A percentile compares a stretch with the other conserved stretches of the same genome.
phyloP scores from a whole-genome alignment of 2,797 vertebrate species.

The Macrochelys suwanniensis region DNA sequence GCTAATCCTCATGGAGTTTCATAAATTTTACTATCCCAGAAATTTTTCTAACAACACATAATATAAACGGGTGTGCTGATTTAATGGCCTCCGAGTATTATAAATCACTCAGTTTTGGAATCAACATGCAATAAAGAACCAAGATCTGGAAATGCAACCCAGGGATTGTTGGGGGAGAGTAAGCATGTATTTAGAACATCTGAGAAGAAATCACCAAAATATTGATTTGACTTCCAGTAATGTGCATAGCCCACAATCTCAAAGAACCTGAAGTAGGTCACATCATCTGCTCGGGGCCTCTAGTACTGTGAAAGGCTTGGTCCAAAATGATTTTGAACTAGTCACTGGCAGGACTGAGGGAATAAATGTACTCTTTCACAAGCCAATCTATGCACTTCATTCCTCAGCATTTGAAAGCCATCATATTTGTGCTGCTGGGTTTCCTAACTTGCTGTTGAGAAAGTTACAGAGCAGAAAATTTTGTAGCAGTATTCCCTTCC shows the following conservation, averaged over 20 bases:
- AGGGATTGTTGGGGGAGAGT: not conserved
- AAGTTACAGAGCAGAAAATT: not conserved
- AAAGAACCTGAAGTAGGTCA: not conserved
- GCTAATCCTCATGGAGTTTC: not conserved
- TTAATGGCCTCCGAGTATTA: not conserved
- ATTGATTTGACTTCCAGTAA: not conserved
- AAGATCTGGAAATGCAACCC: not conserved
- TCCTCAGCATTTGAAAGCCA: not conserved
- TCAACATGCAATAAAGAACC: not conserved
- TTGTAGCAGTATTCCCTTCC: not conserved
- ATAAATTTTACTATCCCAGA: not conserved
- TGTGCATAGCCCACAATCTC: accelerated
- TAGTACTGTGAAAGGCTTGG: not conserved
- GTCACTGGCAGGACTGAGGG: not conserved
- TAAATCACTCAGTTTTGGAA: not conserved
- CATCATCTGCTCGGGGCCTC: not conserved
- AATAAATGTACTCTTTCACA: not conserved
- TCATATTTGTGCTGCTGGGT: not conserved
- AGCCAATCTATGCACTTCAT: not conserved
- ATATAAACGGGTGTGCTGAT: not conserved
- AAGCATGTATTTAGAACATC: accelerated
- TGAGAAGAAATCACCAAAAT: not conserved
- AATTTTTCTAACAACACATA: not conserved
- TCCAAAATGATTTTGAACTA: not conserved
- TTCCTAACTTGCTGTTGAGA: not conserved